These are phyloP conservation scores for Tichodroma muraria DNA, from an alignment of 2,113 vertebrate genomes.

Conservation along the genomic window DNA sequence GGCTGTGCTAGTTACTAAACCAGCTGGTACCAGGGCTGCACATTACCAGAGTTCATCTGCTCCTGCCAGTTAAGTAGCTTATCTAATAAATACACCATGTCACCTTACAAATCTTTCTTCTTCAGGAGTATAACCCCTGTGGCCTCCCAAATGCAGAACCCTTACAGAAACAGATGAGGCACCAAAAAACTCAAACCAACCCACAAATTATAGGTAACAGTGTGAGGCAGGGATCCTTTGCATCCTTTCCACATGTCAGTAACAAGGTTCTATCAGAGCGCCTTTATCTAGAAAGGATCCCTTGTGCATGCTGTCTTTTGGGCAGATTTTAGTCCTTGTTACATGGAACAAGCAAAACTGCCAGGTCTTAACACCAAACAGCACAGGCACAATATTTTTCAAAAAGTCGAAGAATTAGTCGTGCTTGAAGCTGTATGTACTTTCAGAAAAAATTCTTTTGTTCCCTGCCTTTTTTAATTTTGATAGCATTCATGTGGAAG, in stretches of 20 bases:
- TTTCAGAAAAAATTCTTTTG: background rate
- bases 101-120: background rate
- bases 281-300: background rate
- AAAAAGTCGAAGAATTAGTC: background rate
- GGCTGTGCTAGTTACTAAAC: background rate
- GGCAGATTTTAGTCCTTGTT: background rate
- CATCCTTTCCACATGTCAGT: background rate
- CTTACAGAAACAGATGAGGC: background rate
- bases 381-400: background rate
- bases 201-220: background rate
- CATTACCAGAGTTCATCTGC: background rate
- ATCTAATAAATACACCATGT: background rate
- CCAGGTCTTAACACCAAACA: background rate
- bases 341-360: background rate
- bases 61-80: slow-evolving; percentile 1
- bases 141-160: background rate
- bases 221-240: background rate
- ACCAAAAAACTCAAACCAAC: background rate
- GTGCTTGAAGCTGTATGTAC: background rate
- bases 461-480: background rate
- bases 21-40: background rate
- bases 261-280: background rate
- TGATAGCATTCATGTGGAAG: background rate
- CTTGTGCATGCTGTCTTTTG: background rate
- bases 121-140: background rate